These are phyloP conservation scores for Oriolus oriolus DNA, from an alignment of 2,113 vertebrate genomes.

Conservation along the genomic window DNA sequence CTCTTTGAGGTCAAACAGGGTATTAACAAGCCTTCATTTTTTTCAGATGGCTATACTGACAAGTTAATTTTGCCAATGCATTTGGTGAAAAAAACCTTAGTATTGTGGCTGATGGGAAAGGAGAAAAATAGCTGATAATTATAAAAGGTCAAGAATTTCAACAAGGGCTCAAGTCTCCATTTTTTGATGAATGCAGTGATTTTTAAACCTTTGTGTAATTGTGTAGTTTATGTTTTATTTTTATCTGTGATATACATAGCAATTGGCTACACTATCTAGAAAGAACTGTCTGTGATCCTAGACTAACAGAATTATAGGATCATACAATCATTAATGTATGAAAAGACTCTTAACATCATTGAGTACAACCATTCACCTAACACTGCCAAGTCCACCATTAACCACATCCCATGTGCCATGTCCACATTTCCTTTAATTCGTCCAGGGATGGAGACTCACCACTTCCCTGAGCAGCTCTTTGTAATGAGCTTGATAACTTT, in stretches of 20 bases:
- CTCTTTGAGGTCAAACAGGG: background rate
- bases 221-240: background rate
- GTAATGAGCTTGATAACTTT: too few species aligned
- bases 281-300: background rate
- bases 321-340: background rate
- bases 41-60: background rate
- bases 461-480: background rate
- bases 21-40: background rate
- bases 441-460: background rate
- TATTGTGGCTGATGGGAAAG: background rate
- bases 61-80: background rate
- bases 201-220: background rate
- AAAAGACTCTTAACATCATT: background rate
- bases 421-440: background rate
- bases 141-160: background rate
- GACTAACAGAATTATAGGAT: background rate
- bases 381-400: background rate
- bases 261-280: background rate
- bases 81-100: background rate
- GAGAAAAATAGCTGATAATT: background rate
- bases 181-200: background rate
- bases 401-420: too few species aligned
- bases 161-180: background rate
- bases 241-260: background rate
- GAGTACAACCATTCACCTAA: background rate